phyloP scores from a whole-genome alignment of 2,113 vertebrate genomes.

The Speoplatyrhinus poulsoni region DNA sequence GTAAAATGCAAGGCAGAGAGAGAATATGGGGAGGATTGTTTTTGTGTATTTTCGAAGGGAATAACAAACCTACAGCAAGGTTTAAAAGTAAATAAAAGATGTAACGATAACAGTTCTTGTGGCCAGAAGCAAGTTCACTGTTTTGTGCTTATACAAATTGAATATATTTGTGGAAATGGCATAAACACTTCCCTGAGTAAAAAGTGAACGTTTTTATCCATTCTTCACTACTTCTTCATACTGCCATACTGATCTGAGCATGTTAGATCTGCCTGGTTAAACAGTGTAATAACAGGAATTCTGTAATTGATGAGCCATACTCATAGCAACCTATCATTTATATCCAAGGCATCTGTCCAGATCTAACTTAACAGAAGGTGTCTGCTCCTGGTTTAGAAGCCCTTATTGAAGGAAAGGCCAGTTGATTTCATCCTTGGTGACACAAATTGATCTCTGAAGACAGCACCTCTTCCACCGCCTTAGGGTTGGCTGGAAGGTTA shows the following conservation, averaged over 20 bases:
- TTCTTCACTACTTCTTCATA: slow-evolving; percentile 8
- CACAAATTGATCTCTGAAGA: slow-evolving; percentile 41
- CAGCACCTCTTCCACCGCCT: slow-evolving; percentile 37
- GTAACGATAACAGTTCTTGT: neutral
- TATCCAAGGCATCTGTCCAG: slow-evolving; percentile 19
- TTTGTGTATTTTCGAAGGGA: slow-evolving; percentile 1
- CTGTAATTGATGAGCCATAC: neutral
- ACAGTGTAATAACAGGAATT: neutral
- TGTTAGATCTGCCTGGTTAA: neutral
- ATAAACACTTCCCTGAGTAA: neutral
- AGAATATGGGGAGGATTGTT: slow-evolving; percentile 14
- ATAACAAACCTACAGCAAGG: slow-evolving; percentile 5
- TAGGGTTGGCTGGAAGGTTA: slow-evolving; percentile 49
- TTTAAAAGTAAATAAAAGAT: neutral
- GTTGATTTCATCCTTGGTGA: slow-evolving; percentile 45
- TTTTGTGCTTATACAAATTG: neutral
- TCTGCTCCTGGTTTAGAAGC: slow-evolving; percentile 41
- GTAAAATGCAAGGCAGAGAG: neutral
- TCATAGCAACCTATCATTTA: neutral
- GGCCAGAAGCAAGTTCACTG: slow-evolving; percentile 10
- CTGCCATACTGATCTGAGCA: neutral
- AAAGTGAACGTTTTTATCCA: slow-evolving; percentile 18
- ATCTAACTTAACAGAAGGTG: slow-evolving; percentile 15
- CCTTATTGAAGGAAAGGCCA: slow-evolving; percentile 42
- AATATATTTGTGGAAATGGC: neutral